phyloP scores from a whole-genome alignment of 1,140 invertebrate species.

The Spodoptera litura region DNA sequence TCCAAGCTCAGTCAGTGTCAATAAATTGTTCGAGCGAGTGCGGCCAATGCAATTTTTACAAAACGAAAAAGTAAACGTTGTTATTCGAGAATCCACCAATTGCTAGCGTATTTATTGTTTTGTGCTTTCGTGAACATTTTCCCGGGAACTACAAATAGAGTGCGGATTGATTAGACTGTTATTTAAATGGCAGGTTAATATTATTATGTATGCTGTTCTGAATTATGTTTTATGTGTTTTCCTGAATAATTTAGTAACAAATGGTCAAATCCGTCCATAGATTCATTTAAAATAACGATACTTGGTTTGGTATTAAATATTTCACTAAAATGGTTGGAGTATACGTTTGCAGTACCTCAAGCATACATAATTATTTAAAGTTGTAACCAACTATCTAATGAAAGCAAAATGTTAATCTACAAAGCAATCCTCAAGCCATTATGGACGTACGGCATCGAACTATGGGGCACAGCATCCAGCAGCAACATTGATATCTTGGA shows the following conservation, averaged over 20 bases:
- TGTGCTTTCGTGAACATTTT: slow-evolving; percentile 22
- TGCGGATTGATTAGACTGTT: slow-evolving; percentile 12
- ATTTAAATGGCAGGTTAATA: slow-evolving; percentile 17
- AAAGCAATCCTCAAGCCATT: no score
- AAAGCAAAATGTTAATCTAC: no score
- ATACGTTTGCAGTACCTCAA: no score
- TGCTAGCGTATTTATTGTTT: slow-evolving; percentile 48
- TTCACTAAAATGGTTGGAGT: background rate
- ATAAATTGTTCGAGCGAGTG: slow-evolving; percentile 45
- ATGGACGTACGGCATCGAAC: no score
- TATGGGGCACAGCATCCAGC: no score
- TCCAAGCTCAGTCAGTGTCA: slow-evolving; percentile 38
- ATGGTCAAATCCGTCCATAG: no score
- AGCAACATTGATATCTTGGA: no score
- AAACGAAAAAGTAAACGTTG: slow-evolving; percentile 54
- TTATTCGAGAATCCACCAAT: slow-evolving; percentile 50
- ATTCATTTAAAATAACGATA: no score
- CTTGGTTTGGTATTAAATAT: background rate
- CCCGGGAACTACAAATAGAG: slow-evolving; percentile 6
- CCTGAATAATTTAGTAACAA: background rate
- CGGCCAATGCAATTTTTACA: slow-evolving; percentile 56
- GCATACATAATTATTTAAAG: no score
- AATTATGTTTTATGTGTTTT: no score
- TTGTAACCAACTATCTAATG: no score
- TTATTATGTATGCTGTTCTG: background rate